Conservation (phyloP, 2,888 invertebrate species). For the Lutraria lutraria region DNA sequence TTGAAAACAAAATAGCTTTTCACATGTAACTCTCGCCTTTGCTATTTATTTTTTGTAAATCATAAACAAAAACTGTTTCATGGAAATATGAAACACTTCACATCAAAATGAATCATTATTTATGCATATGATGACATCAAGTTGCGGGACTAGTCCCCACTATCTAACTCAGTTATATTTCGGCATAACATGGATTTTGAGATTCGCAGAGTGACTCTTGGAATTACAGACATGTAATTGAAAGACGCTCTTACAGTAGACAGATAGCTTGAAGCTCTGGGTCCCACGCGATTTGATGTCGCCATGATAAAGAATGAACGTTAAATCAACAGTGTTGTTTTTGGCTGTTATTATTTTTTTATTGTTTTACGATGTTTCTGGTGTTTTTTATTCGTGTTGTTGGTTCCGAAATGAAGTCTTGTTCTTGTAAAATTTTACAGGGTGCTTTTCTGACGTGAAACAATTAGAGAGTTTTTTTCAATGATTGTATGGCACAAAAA, state of each 20-base stretch:
- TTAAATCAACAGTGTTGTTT: slow-evolving; percentile 16
- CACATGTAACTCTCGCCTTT: background rate
- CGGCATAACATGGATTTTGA: background rate
- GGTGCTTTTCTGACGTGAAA: background rate
- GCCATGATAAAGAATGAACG: background rate
- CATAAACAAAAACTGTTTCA: background rate
- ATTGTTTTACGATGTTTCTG: background rate
- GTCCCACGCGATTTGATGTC: background rate
- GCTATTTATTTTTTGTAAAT: background rate
- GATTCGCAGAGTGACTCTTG: background rate
- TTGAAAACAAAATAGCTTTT: background rate
- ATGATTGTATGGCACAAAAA: background rate
- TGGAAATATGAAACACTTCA: slow-evolving; percentile 5
- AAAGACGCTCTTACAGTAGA: background rate
- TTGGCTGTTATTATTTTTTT: background rate
- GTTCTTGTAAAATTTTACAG: slow-evolving; percentile 12
- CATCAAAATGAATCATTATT: background rate
- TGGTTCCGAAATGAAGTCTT: background rate
- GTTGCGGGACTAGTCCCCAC: background rate
- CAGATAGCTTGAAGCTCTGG: background rate
- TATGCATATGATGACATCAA: background rate
- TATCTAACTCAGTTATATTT: background rate
- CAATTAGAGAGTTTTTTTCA: background rate
- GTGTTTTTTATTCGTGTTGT: background rate
- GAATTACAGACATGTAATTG: background rate